These are phyloP conservation scores for Cephalophus harveyi DNA, from an alignment of 2,113 vertebrate species.

Conservation along the genomic window DNA sequence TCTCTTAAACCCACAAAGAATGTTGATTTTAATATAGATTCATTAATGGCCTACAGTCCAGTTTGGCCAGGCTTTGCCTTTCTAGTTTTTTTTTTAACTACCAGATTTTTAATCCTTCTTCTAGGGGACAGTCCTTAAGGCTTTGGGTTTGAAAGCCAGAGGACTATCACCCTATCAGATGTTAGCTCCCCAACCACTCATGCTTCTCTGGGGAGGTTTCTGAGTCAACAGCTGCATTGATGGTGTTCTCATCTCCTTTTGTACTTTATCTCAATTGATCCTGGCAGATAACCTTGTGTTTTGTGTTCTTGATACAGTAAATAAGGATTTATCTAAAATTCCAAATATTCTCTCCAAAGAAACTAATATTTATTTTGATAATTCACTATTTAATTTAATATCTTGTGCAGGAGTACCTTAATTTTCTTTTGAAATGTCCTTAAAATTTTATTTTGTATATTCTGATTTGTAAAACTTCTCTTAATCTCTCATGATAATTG, in stretches of 20 bases:
- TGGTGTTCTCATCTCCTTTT: neutral
- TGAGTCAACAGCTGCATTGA: neutral
- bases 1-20: neutral
- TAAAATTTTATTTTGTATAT: conserved; percentile 8
- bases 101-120: neutral
- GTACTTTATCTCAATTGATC: neutral
- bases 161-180: neutral
- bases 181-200: neutral
- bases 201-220: neutral
- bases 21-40: neutral
- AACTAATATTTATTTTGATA: conserved; percentile 36
- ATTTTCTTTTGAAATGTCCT: conserved; percentile 16
- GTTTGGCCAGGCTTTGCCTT: neutral
- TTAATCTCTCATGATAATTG: neutral
- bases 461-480: neutral
- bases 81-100: neutral
- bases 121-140: neutral
- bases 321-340: neutral
- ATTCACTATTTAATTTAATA: neutral
- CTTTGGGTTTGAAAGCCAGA: neutral
- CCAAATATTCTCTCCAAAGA: neutral
- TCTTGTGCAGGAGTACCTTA: neutral
- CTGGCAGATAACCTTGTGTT: neutral
- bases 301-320: neutral
- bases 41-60: neutral